phyloP scores from a whole-genome alignment of 2,113 vertebrate species.

The Pygathrix nemaeus region DNA sequence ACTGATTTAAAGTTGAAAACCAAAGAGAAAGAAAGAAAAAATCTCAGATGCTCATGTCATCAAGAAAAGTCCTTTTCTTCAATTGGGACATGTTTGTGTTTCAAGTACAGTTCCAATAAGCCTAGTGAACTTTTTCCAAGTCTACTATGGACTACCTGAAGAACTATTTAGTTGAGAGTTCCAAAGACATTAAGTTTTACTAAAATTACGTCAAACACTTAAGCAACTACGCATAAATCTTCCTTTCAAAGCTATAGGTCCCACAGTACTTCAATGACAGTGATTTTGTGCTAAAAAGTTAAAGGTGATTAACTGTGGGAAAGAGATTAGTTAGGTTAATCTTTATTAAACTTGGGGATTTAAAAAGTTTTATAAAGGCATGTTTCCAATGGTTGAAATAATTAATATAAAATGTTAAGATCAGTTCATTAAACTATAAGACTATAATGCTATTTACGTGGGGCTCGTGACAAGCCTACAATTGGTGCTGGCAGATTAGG shows the following conservation, averaged over 20 bases:
- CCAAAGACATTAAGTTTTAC: not conserved
- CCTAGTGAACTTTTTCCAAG: not conserved
- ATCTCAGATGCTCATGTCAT: not conserved
- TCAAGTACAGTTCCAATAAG: not conserved
- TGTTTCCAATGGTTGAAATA: not conserved
- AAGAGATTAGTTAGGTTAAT: not conserved
- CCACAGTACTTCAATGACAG: not conserved
- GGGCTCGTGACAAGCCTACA: not conserved
- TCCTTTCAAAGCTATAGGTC: not conserved
- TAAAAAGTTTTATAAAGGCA: conserved; percentile 1
- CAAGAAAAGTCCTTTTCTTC: not conserved
- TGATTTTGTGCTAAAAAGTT: not conserved
- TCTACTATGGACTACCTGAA: not conserved
- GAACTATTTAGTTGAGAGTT: not conserved
- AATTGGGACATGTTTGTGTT: not conserved
- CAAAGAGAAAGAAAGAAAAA: not conserved
- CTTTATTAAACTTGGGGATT: not conserved
- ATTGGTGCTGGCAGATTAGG: not conserved
- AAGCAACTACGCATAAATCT: not conserved
- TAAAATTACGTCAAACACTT: not conserved
- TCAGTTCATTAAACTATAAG: not conserved
- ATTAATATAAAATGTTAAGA: not conserved
- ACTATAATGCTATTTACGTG: not conserved
- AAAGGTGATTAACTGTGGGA: not conserved
- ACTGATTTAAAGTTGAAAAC: conserved; percentile 9